A percentile compares a stretch with the other conserved stretches of the same genome.
Evolutionary conservation across 2,797 vertebrate species (phyloP).

Genomic region (Dermochelys coriacea): DNA sequence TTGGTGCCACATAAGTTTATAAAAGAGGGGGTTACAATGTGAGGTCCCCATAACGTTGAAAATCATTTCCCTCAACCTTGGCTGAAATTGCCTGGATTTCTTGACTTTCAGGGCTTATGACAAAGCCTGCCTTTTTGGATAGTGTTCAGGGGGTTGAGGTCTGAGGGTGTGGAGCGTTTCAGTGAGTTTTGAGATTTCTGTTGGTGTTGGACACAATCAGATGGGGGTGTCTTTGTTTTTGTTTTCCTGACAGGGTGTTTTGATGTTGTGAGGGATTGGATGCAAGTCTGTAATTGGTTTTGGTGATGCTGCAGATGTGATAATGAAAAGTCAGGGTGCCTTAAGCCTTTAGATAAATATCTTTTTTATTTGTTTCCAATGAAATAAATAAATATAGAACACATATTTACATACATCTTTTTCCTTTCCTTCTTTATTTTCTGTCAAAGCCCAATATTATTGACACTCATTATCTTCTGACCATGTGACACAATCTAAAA

Average conservation of each 20-base stretch:
- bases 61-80: background rate
- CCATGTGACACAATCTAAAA: background rate
- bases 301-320: background rate
- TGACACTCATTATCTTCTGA: background rate
- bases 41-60: background rate
- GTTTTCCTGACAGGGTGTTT: background rate
- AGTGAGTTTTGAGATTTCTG: too few relatives aligned
- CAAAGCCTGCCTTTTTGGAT: background rate
- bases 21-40: background rate
- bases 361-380: background rate
- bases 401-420: background rate
- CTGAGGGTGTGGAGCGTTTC: rapidly evolving
- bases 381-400: background rate
- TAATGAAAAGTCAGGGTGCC: background rate
- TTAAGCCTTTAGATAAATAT: rapidly evolving
- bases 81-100: background rate
- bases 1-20: background rate
- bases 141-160: background rate
- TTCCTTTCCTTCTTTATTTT: background rate
- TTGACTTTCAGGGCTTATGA: background rate
- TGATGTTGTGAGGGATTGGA: background rate
- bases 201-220: background rate
- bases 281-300: background rate
- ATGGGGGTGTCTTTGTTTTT: too few relatives aligned
- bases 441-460: background rate